Base-by-base conservation (phyloP, 2,113 vertebrate genomes). In the Calypte anna region DNA sequence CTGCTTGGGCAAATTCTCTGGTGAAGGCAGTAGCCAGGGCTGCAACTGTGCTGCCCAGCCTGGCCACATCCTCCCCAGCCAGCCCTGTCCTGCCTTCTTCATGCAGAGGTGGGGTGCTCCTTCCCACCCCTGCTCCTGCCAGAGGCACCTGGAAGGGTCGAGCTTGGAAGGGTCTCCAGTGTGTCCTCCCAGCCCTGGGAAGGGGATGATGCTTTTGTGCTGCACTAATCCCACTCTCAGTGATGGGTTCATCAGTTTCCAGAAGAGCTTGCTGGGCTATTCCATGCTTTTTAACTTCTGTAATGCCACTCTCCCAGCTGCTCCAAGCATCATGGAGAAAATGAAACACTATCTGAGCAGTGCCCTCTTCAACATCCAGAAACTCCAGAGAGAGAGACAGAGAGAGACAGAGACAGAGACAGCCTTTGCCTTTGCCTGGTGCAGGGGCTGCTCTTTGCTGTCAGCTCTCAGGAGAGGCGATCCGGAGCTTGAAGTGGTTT, bases 401-500 rank as follows among this genome's bases (percentile, higher is more conserved):
- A 40, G 40, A 40, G 38, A 40, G 40, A 40, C 40, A 40, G 40
- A 40, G 40, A 40, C 57, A 43, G 82, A 80, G 90, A 93, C 94
- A 96, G 50, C 72, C 17, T 92, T 54, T 62, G 89, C 93, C 40
- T 91, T 90, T 62, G 89, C 93, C 40, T 91, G 87, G 93, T 94
- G 95, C 86, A 1, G 9, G 0, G 17, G 44, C 13, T 70, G 53
- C 88, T 61, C 11, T 4, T 9, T 8, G 25, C 84, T 25, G 54
- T 6, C 63, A 12, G 77, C 58, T 86, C 77, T n/a, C 0, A 6
- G 83, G 73, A 72, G 85, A 77, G 64, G 36, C 2, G 31, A 61
- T 30, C 50, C 53, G 2, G 84, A 85, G 63, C 94, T 94, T 94
- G 95, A 92, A 93, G 90, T 93, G 96, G 92, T 96, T 95, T 91